Evolutionary conservation across 2,797 vertebrate genomes (phyloP).

Genomic region (Sebastes variabilis): DNA sequence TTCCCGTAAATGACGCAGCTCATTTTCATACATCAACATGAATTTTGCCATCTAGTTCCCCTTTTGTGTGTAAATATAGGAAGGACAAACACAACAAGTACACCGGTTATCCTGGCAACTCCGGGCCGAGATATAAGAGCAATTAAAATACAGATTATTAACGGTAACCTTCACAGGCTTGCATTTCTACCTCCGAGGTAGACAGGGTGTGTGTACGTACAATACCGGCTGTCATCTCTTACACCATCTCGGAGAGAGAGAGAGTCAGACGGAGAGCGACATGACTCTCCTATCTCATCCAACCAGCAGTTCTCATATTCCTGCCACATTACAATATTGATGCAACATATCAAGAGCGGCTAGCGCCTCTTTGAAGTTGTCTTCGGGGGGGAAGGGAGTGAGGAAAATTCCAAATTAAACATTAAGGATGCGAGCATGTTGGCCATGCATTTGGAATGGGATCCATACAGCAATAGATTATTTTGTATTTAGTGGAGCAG

Average conservation of each 20-base stretch:
- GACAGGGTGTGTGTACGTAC: slow-evolving; percentile 33
- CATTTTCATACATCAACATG: slow-evolving; percentile 67
- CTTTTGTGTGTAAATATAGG: slow-evolving; percentile 52
- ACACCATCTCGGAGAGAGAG: slow-evolving; percentile 71
- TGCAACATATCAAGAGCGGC: slow-evolving; percentile 85
- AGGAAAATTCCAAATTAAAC: slow-evolving; percentile 86
- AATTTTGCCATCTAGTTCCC: slow-evolving; percentile 54
- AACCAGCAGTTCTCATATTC: slow-evolving; percentile 83
- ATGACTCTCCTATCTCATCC: slow-evolving; percentile 82
- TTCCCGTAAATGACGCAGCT: slow-evolving; percentile 42
- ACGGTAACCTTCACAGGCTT: slow-evolving; percentile 34
- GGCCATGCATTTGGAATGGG: slow-evolving; percentile 83
- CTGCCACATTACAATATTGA: slow-evolving; percentile 87
- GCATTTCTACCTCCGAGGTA: slow-evolving; percentile 53
- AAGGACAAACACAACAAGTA: slow-evolving; percentile 32
- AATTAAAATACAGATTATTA: slow-evolving; percentile 57
- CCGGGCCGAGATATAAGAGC: neutral
- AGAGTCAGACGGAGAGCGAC: slow-evolving; percentile 66
- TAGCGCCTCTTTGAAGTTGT: slow-evolving; percentile 85
- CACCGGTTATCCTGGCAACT: slow-evolving; percentile 13
- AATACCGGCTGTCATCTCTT: slow-evolving; percentile 65
- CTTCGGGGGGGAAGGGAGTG: slow-evolving; percentile 78
- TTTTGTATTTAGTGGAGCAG: slow-evolving; percentile 88
- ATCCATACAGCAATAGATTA: slow-evolving; percentile 87
- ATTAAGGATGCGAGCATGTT: slow-evolving; percentile 85